Percentiles rank a stretch among this genome's conserved stretches.
These are phyloP conservation scores for Thymelicus lineola DNA, from an alignment of 2,888 invertebrate genomes.

Conservation along the genomic window DNA sequence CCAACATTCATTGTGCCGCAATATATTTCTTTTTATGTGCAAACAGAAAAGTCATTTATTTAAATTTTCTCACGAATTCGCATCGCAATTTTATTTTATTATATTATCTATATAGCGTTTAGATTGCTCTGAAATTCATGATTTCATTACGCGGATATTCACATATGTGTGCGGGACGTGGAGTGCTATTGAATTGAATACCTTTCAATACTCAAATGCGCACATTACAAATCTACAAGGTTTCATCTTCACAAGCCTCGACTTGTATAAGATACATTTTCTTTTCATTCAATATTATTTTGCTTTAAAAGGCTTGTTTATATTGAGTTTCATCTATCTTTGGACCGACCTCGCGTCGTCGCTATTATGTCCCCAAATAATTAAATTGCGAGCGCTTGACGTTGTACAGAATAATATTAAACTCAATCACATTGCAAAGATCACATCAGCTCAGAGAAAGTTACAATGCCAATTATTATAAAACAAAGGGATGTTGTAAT, in stretches of 20 bases:
- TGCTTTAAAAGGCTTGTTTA: conserved; percentile 45
- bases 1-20: conserved; percentile 85
- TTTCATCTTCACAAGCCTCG: conserved; percentile 33
- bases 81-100: conserved; percentile 85
- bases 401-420: conserved; percentile 78
- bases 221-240: conserved; percentile 37
- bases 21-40: conserved; percentile 86
- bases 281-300: conserved; percentile 35
- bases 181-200: conserved; percentile 49
- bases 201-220: conserved; percentile 47
- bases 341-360: conserved; percentile 54
- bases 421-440: conserved; percentile 80
- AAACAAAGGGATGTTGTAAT: conserved; percentile 33
- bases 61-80: conserved; percentile 86
- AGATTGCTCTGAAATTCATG: conserved; percentile 72
- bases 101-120: conserved; percentile 83
- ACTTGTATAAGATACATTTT: conserved; percentile 34
- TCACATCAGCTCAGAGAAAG: conserved; percentile 57
- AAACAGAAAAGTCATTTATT: conserved; percentile 86
- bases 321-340: conserved; percentile 47
- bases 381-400: conserved; percentile 80
- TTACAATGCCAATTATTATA: conserved; percentile 40
- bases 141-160: conserved; percentile 57
- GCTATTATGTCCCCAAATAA: conserved; percentile 77
- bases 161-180: conserved; percentile 37